Evolutionary conservation across 2,888 invertebrate genomes (phyloP).

Genomic region (Andrena camellia): DNA sequence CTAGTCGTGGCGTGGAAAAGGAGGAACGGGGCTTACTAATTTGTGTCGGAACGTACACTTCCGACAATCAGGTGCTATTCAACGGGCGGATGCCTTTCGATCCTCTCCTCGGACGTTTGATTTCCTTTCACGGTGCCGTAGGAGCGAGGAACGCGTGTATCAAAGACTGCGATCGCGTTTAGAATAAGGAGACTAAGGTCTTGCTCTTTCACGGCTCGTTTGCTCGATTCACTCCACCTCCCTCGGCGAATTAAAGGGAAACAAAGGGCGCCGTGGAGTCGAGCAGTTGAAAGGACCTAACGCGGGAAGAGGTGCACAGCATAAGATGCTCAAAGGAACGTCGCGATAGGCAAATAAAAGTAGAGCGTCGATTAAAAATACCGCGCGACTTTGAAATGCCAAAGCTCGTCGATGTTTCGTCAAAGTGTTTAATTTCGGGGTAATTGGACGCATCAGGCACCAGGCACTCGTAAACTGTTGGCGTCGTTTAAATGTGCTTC

Average conservation of each 20-base stretch:
- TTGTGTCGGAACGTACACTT: conserved; percentile 35
- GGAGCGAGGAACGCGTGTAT: conserved; percentile 16
- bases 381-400: not conserved
- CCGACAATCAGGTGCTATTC: conserved; percentile 70
- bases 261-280: not conserved
- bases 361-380: too few species aligned
- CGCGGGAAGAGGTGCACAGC: too few species aligned
- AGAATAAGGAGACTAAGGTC: too few species aligned
- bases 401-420: conserved; percentile 3
- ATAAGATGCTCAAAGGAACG: too few species aligned
- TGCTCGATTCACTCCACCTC: conserved; percentile 4
- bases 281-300: too few species aligned
- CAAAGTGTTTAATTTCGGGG: conserved; percentile 19
- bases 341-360: too few species aligned
- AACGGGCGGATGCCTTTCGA: conserved; percentile 34
- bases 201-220: conserved; percentile 9
- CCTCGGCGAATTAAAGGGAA: not conserved
- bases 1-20: not conserved
- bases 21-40: conserved; percentile 57
- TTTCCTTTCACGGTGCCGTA: conserved; percentile 13
- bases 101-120: conserved; percentile 48
- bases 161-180: conserved; percentile 38
- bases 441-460: not conserved
- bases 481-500: conserved; percentile 9
- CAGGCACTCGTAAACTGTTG: conserved; percentile 7